Conservation (phyloP, 2,797 vertebrate species). For the Acanthis flammea region DNA sequence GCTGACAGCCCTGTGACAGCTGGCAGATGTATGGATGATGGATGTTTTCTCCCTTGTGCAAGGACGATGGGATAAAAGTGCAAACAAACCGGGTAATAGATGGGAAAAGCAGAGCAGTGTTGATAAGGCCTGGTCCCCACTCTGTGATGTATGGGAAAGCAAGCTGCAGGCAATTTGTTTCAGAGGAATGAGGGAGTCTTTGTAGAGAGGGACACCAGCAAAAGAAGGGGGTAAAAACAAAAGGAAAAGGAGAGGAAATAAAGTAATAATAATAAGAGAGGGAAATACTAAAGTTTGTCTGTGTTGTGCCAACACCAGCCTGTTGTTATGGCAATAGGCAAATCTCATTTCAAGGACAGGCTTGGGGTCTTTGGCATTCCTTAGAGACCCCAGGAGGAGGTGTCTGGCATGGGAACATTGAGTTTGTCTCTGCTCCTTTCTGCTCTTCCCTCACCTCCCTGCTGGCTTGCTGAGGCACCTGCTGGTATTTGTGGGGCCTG, state of each 20-base stretch:
- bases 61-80: constrained; percentile 94
- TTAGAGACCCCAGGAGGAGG: background rate
- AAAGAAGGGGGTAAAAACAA: background rate
- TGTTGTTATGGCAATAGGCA: background rate
- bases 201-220: constrained; percentile 44
- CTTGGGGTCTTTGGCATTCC: background rate
- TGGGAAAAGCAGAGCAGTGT: constrained; percentile 84
- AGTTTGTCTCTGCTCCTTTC: background rate
- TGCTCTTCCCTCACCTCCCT: background rate
- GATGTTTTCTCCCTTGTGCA: constrained; percentile 88
- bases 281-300: background rate
- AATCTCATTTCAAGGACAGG: background rate
- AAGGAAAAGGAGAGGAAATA: background rate
- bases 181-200: constrained; percentile 83
- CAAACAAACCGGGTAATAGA: constrained; percentile 96
- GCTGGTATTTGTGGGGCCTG: background rate
- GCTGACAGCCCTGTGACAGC: constrained; percentile 74
- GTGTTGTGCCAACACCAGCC: background rate
- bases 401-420: background rate
- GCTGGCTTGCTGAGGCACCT: background rate
- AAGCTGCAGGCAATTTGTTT: constrained; percentile 90
- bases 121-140: constrained; percentile 84
- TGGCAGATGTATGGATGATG: constrained; percentile 87
- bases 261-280: constrained; percentile 10
- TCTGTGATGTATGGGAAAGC: constrained; percentile 91